A percentile compares a stretch with the other conserved stretches of the same genome.
Evolutionary conservation across 2,797 vertebrate genomes (phyloP).

Genomic region (Antrozous pallidus): DNA sequence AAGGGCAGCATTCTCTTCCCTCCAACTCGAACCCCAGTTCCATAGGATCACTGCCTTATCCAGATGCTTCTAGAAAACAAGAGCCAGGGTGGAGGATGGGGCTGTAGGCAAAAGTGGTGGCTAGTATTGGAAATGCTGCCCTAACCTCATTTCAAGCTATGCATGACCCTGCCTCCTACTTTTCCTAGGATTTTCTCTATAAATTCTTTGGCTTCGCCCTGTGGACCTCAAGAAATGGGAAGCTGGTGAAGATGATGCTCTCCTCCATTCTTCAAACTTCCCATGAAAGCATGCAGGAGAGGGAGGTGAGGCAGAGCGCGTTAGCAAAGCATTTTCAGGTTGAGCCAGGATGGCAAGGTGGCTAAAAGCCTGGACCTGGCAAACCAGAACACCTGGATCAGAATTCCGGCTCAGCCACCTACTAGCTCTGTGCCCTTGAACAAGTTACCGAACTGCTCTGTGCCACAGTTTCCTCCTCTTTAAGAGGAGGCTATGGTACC

Average conservation of each 20-base stretch:
- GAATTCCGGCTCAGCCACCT: neutral
- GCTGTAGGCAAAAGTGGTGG: neutral
- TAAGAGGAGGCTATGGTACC: neutral
- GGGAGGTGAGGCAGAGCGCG: neutral
- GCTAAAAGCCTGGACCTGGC: neutral
- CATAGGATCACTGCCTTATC: neutral
- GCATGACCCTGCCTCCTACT: neutral
- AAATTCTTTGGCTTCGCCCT: slow-evolving; percentile 43
- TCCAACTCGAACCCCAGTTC: neutral
- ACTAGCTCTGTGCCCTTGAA: neutral
- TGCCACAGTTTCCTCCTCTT: neutral
- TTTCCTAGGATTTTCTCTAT: slow-evolving; percentile 44
- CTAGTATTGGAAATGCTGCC: neutral
- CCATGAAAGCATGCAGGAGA: neutral
- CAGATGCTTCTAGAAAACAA: neutral
- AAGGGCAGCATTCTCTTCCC: neutral
- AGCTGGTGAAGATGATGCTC: neutral
- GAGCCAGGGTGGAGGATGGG: neutral
- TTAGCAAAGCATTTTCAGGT: neutral
- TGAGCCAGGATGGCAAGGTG: neutral
- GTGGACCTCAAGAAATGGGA: neutral
- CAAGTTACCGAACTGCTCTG: neutral
- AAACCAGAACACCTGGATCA: neutral
- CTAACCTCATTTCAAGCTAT: neutral
- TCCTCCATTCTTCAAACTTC: neutral